phyloP scores from a whole-genome alignment of 2,797 vertebrate genomes.

The Valencia hispanica region DNA sequence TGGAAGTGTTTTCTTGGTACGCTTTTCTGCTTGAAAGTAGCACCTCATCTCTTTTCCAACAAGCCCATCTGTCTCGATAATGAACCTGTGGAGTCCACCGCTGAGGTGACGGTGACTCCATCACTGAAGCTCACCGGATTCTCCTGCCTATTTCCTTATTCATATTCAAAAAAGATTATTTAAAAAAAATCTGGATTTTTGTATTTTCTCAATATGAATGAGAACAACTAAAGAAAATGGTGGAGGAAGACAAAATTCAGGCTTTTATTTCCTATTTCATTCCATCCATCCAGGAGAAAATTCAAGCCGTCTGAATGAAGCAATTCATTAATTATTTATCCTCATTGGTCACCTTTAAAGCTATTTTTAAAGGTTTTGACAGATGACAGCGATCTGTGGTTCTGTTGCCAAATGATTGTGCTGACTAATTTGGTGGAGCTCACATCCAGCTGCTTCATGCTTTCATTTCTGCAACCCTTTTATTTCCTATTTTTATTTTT shows the following conservation, averaged over 20 bases:
- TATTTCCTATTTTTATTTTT: not conserved
- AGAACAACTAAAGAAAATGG: too few relatives aligned
- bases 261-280: too few relatives aligned
- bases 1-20: constrained; percentile 16
- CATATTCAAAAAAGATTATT: not conserved
- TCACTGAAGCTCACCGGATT: constrained; percentile 39
- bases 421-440: constrained; percentile 56
- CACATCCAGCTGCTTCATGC: constrained; percentile 53
- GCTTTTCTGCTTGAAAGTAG: constrained; percentile 22
- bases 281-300: too few relatives aligned
- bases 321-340: constrained; percentile 22
- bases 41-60: constrained; percentile 39
- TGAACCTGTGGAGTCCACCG: constrained; percentile 64
- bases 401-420: constrained; percentile 44
- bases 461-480: constrained; percentile 2
- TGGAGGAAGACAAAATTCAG: too few relatives aligned
- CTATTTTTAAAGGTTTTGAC: constrained; percentile 45
- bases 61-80: constrained; percentile 70
- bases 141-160: not conserved
- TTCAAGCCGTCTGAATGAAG: constrained; percentile 4
- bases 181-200: not conserved
- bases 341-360: constrained; percentile 40
- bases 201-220: not conserved
- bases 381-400: constrained; percentile 33
- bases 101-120: constrained; percentile 72